Evolutionary conservation across 2,113 vertebrate genomes (phyloP).

Genomic region (Danio rerio): GRCz12tu NC_133195.1:36308001-36308500

Average conservation of each 20-base stretch:
- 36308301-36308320: constrained; percentile 32
- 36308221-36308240: background rate
- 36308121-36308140: constrained; percentile 37
- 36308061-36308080: constrained; percentile 41
- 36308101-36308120: constrained; percentile 39
- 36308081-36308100: constrained; percentile 48
- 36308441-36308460: constrained; percentile 24
- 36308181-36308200: constrained; percentile 46
- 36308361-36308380: constrained; percentile 47
- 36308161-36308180: constrained; percentile 34
- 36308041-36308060: constrained; percentile 42
- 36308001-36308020: constrained; percentile 11
- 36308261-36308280: background rate
- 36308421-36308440: constrained; percentile 38
- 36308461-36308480: constrained; percentile 6
- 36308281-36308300: constrained; percentile 42
- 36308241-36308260: constrained; percentile 7
- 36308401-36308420: constrained; percentile 39
- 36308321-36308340: constrained; percentile 41
- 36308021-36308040: constrained; percentile 11
- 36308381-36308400: constrained; percentile 32
- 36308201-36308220: background rate
- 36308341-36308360: constrained; percentile 48
- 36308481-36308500: constrained; percentile 22
- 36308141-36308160: constrained; percentile 37